These are phyloP conservation scores for Kryphioiulus occultus DNA, from an alignment of 2,888 invertebrate genomes.

Conservation along the genomic window DNA sequence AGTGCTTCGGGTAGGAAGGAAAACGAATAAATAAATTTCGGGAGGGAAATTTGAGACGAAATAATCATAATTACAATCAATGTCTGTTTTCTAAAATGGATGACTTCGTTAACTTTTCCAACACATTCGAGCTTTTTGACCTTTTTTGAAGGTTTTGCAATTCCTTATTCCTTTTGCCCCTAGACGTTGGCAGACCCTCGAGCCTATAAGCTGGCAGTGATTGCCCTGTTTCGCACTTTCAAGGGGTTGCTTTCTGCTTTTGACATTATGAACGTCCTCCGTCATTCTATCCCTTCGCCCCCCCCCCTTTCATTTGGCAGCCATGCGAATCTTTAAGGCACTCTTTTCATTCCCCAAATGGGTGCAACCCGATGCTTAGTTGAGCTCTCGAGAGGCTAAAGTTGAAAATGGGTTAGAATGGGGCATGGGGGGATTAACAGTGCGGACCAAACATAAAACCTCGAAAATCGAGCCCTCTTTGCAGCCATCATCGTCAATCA, in stretches of 20 bases:
- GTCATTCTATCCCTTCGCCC: background rate
- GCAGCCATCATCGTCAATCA: conserved; percentile 3
- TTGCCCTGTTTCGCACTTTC: background rate
- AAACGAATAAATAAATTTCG: no score
- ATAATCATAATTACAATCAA: no score
- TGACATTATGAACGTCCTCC: background rate
- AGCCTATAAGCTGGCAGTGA: background rate
- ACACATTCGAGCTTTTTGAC: no score
- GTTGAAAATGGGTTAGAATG: background rate
- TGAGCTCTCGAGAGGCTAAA: conserved; percentile 25
- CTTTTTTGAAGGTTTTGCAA: no score
- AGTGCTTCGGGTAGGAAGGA: no score
- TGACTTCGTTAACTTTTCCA: no score
- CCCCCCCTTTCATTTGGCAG: background rate
- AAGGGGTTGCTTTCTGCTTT: background rate
- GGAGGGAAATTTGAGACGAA: no score
- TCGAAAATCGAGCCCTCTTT: conserved; percentile 13
- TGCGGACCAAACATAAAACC: background rate
- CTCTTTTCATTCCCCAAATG: conserved; percentile 18
- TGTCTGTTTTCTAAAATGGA: no score
- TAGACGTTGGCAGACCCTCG: background rate
- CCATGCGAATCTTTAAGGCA: background rate
- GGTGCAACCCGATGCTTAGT: conserved; percentile 20
- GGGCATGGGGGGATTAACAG: background rate
- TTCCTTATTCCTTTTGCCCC: no score